phyloP scores from a whole-genome alignment of 2,113 vertebrate genomes.

The Rhinolophus sinicus region DNA sequence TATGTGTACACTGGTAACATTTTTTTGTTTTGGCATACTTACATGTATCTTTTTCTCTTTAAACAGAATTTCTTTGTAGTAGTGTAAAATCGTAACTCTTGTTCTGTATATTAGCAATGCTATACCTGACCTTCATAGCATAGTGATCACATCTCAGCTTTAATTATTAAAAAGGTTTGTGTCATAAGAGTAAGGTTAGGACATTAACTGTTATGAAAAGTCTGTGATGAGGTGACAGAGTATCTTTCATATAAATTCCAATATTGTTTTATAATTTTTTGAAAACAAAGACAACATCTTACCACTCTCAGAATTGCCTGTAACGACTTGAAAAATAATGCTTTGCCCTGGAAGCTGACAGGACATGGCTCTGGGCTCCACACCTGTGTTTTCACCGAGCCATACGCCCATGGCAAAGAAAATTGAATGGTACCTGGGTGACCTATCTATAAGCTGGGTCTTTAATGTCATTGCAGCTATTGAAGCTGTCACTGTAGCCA shows the following conservation, averaged over 20 bases:
- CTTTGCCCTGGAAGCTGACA: background rate
- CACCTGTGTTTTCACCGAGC: constrained; percentile 20
- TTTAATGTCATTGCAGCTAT: constrained; percentile 47
- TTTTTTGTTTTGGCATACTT: background rate
- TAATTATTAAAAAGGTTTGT: constrained; percentile 14
- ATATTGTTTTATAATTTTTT: background rate
- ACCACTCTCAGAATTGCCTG: background rate
- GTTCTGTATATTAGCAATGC: background rate
- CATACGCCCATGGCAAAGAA: background rate
- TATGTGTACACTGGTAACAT: background rate
- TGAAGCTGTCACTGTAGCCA: constrained; percentile 11
- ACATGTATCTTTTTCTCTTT: background rate
- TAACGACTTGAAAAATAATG: background rate
- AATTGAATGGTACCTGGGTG: constrained; percentile 38
- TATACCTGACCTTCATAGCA: background rate
- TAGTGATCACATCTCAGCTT: background rate
- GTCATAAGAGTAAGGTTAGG: background rate
- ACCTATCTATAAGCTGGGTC: constrained; percentile 16
- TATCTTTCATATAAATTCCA: constrained; percentile 23
- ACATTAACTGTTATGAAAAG: background rate
- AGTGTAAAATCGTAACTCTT: background rate
- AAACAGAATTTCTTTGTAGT: background rate
- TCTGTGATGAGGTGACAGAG: background rate
- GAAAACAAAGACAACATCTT: background rate
- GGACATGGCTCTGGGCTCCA: background rate